These are phyloP conservation scores for Spodoptera littoralis DNA, from an alignment of 2,888 invertebrate species.

Conservation along the genomic window DNA sequence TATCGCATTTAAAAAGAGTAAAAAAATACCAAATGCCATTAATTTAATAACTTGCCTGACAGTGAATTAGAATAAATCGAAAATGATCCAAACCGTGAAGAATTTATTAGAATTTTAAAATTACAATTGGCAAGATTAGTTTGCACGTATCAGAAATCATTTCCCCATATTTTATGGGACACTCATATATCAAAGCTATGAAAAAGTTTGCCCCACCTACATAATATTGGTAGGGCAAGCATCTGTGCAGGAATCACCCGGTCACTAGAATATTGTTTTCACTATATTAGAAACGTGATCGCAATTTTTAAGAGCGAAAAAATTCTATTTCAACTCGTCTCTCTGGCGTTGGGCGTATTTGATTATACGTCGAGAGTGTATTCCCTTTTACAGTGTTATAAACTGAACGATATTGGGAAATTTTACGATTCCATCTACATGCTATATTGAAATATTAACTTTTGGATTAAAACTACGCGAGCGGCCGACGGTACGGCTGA, in stretches of 20 bases:
- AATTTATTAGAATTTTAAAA: not conserved
- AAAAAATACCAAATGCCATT: slow-evolving; percentile 14
- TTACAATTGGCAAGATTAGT: slow-evolving; percentile 40
- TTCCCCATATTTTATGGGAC: slow-evolving; percentile 69
- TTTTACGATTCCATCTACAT: slow-evolving; percentile 82
- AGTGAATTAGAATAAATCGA: slow-evolving; percentile 18
- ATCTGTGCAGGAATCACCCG: slow-evolving; percentile 88
- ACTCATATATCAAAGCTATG: slow-evolving; percentile 81
- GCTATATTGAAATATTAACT: slow-evolving; percentile 81
- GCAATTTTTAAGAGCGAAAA: slow-evolving; percentile 89
- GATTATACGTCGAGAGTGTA: slow-evolving; percentile 82
- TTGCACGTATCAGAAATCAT: slow-evolving; percentile 52
- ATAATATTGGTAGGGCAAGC: slow-evolving; percentile 84
- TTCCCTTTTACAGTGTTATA: slow-evolving; percentile 82
- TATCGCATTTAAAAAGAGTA: slow-evolving; percentile 52
- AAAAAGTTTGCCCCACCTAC: slow-evolving; percentile 79
- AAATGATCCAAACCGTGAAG: not conserved
- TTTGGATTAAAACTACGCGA: slow-evolving; percentile 68
- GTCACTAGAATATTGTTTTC: slow-evolving; percentile 90
- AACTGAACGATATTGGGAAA: slow-evolving; percentile 81
- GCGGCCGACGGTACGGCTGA: slow-evolving; percentile 14
- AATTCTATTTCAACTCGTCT: slow-evolving; percentile 84
- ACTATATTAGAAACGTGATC: slow-evolving; percentile 90
- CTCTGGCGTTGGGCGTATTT: slow-evolving; percentile 83
- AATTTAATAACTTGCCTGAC: not conserved